A percentile compares a stretch with the other conserved stretches of the same genome.
Evolutionary conservation across 2,888 invertebrate genomes (phyloP).

Genomic region (Agrotis segetum): DNA sequence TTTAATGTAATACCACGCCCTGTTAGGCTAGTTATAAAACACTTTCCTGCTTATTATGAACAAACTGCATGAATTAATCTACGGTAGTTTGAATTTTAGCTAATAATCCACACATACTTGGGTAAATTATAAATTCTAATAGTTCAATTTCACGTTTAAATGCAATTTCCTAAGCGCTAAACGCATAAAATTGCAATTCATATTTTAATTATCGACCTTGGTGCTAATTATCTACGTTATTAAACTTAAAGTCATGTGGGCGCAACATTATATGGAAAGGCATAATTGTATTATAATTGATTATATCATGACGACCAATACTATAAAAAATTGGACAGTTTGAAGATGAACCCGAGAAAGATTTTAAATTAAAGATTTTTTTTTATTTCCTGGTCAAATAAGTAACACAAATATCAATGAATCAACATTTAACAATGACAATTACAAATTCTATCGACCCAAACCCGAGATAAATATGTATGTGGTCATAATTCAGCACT

Average conservation of each 20-base stretch:
- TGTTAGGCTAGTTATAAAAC: slow-evolving; percentile 35
- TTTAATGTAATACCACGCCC: slow-evolving; percentile 38
- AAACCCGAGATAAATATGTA: slow-evolving; percentile 49
- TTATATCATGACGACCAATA: neutral
- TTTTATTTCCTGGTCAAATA: no score
- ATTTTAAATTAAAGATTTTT: neutral
- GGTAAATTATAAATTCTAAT: slow-evolving; percentile 37
- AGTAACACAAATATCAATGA: slow-evolving; percentile 20
- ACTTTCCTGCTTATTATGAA: slow-evolving; percentile 35
- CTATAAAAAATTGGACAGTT: neutral
- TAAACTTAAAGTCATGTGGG: slow-evolving; percentile 18
- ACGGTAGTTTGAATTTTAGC: slow-evolving; percentile 26
- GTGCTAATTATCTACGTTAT: slow-evolving; percentile 21
- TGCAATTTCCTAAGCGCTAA: slow-evolving; percentile 44
- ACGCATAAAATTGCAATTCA: slow-evolving; percentile 52
- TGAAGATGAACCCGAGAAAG: neutral
- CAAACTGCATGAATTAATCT: slow-evolving; percentile 31
- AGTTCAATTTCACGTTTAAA: slow-evolving; percentile 45
- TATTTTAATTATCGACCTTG: slow-evolving; percentile 46
- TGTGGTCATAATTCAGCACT: slow-evolving; percentile 61
- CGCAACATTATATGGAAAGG: neutral
- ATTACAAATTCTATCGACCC: slow-evolving; percentile 37
- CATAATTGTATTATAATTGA: neutral
- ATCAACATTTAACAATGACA: slow-evolving; percentile 19
- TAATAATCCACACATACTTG: slow-evolving; percentile 33